These are phyloP conservation scores for Drosophila arizonae DNA, from an alignment of 1,140 invertebrate genomes.

Conservation along the genomic window DNA sequence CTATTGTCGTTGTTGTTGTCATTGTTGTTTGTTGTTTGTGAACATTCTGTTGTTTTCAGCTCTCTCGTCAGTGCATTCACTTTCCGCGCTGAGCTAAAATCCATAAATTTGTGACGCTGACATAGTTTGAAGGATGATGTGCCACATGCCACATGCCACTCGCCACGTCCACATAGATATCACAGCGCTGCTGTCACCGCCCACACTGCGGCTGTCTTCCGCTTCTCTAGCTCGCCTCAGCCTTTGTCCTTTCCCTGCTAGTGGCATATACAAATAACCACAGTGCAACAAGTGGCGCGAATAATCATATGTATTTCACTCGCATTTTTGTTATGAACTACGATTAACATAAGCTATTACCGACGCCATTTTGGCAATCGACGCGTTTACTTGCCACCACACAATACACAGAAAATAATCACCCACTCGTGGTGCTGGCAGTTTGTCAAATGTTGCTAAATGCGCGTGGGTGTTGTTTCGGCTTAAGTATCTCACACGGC, in stretches of 20 bases:
- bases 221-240: conserved; percentile 38
- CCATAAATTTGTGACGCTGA: conserved; percentile 63
- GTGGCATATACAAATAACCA: conserved; percentile 34
- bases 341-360: conserved; percentile 57
- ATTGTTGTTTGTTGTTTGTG: conserved; percentile 15
- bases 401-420: not conserved
- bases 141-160: conserved; percentile 29
- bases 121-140: conserved; percentile 64
- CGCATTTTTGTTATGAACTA: conserved; percentile 16
- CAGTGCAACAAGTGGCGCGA: conserved; percentile 56
- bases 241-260: conserved; percentile 23
- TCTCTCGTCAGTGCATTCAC: conserved; percentile 32
- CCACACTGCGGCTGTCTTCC: conserved; percentile 14
- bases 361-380: conserved; percentile 57
- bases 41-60: conserved; percentile 18
- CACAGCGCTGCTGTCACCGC: conserved; percentile 1
- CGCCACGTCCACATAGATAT: conserved; percentile 25
- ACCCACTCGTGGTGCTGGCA: conserved; percentile 19
- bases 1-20: conserved; percentile 10
- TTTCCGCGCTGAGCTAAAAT: conserved; percentile 43
- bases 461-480: conserved; percentile 54
- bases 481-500: conserved; percentile 49
- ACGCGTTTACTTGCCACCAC: conserved; percentile 6
- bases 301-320: not conserved
- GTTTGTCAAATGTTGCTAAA: conserved; percentile 45